Evolutionary conservation across 2,113 vertebrate genomes (phyloP).

Genomic region (Synodontis membranacea): DNA sequence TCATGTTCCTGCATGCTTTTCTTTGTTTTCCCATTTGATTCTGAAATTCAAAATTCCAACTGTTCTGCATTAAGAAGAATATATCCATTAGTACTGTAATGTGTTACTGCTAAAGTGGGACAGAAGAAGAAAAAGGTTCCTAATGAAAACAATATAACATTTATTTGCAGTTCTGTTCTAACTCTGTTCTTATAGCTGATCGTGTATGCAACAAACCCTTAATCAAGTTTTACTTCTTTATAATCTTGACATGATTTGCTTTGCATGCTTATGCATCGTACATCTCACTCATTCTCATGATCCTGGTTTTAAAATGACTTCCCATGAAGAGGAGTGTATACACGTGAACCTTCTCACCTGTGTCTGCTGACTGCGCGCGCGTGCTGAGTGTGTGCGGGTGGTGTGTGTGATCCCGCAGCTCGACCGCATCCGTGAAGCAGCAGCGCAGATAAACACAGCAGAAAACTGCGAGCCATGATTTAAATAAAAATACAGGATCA

Average conservation of each 20-base stretch:
- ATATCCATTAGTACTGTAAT: too few relatives aligned
- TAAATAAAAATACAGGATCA: not conserved
- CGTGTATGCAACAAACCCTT: too few relatives aligned
- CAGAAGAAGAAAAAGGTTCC: not conserved
- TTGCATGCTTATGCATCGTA: too few relatives aligned
- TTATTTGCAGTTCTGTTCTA: not conserved
- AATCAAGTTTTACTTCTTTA: too few relatives aligned
- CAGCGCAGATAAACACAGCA: conserved; percentile 59
- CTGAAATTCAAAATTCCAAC: not conserved
- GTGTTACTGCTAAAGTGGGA: too few relatives aligned
- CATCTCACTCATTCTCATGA: too few relatives aligned
- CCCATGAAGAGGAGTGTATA: too few relatives aligned
- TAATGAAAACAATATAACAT: not conserved
- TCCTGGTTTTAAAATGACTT: too few relatives aligned
- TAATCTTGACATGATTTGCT: too few relatives aligned
- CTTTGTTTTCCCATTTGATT: not conserved
- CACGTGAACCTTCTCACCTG: conserved; percentile 71
- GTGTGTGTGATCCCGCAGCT: conserved; percentile 63
- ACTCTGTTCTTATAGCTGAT: too few relatives aligned
- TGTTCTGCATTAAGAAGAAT: not conserved
- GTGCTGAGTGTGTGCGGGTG: conserved; percentile 44
- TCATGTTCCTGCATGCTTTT: not conserved
- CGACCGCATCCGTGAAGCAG: conserved; percentile 39
- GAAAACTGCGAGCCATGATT: conserved; percentile 59
- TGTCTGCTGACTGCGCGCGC: conserved; percentile 73